Evolutionary conservation across 2,797 vertebrate species (phyloP), one percentile per base, ranked within the genome.

Genomic region (Erithacus rubecula): DNA sequence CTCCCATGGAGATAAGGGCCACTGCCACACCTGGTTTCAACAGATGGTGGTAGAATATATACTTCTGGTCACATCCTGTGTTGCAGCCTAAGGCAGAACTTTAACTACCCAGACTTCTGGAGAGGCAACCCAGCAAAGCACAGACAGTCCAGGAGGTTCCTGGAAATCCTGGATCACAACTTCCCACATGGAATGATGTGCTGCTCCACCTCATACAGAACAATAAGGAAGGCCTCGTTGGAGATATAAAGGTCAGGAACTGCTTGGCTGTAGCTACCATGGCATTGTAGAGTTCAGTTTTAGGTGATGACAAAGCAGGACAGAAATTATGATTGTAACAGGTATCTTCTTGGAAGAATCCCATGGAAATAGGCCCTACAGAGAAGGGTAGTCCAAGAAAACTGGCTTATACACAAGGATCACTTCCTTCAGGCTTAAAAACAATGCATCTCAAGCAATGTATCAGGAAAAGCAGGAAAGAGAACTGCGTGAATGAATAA

Each of bases 161-260:
- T 75, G 43, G 32, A 49, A 74, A 43, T 56, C 15, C 26, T 43
- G n/a, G 32, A 43, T 26, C 17, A 27, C 7, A 49, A 4, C 9
- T 49, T 58, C 43, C 32, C 70, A 36, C 26, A 58, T 32, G 30
- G 9, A 43, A 18, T 49, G 17, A 51, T 18, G 7, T 43, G 32
- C 43, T 65, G 15, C 32, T 51, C 1, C 0, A 32, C 26, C 36
- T 34, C 21, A 15, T 22, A 36, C 6, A 20, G 17, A 65, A 5
- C 3, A 22, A 15, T 6, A 58, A 11, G 26, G 36, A 75, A 67
- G 6, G 14, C 9, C 44, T 74, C 0, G 0, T 3, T 36, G 15
- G 10, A 67, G 37, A 43, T 27, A 3, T 4, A 22, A 44, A 18
- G 5, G 5, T 5, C 44, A 18, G 37, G 18, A 58, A 21, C 27